Conservation (phyloP, 2,888 invertebrate genomes). For the Stenodera caucasica region DNA sequence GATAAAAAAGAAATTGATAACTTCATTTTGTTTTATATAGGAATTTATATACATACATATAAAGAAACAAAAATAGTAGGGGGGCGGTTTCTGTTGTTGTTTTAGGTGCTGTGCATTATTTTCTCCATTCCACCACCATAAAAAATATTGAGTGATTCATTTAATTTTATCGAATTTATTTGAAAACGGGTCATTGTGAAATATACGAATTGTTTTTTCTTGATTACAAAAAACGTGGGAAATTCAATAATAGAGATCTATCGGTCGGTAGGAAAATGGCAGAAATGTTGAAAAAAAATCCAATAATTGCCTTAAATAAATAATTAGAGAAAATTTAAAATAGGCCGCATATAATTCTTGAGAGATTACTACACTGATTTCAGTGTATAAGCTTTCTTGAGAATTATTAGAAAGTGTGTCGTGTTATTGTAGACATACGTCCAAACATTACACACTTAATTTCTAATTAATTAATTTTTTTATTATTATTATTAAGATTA, state of each 20-base stretch:
- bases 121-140: slow-evolving; percentile 10
- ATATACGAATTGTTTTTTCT: too few species aligned
- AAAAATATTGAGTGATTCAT: slow-evolving; percentile 2
- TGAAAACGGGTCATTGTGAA: too few species aligned
- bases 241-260: background rate
- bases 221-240: background rate
- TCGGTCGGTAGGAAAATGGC: background rate
- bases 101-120: slow-evolving; percentile 44
- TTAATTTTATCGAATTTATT: slow-evolving; percentile 9
- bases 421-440: too few species aligned
- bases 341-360: background rate
- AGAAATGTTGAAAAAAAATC: background rate
- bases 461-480: background rate
- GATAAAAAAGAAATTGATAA: slow-evolving; percentile 8
- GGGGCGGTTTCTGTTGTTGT: slow-evolving; percentile 25
- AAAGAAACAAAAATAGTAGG: slow-evolving; percentile 31
- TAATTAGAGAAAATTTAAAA: background rate
- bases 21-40: slow-evolving; percentile 22
- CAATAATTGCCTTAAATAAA: slow-evolving; percentile 4
- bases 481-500: too few species aligned
- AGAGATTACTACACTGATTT: background rate
- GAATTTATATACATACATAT: slow-evolving; percentile 28
- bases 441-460: background rate
- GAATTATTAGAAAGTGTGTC: too few species aligned
- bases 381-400: background rate